phyloP scores from a whole-genome alignment of 2,113 vertebrate species.

The Cyphomyrus plagiostoma region DNA sequence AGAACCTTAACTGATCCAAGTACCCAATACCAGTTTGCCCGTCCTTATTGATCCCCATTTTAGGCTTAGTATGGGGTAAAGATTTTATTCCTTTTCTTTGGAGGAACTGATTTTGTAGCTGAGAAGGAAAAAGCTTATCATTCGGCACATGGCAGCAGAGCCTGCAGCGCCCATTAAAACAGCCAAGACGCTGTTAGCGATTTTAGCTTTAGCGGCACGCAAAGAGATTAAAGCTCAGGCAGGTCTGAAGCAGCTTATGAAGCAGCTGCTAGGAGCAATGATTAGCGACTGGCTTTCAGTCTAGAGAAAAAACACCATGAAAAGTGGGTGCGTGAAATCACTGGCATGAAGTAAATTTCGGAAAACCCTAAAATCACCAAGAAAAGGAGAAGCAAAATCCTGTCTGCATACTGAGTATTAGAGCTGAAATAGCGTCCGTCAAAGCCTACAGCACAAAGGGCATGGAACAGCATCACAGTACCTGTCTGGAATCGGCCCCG shows the following conservation, averaged over 20 bases:
- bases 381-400: neutral
- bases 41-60: neutral
- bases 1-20: neutral
- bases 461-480: constrained; percentile 31
- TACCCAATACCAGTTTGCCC: neutral
- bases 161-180: neutral
- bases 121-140: neutral
- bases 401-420: neutral
- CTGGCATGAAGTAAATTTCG: neutral
- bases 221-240: neutral
- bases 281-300: neutral
- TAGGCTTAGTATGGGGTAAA: neutral
- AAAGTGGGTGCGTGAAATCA: neutral
- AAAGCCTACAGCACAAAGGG: neutral
- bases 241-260: neutral
- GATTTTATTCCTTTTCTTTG: neutral
- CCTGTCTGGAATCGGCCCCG: constrained; percentile 95
- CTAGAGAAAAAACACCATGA: neutral
- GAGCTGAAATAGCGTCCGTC: neutral
- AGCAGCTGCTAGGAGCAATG: neutral
- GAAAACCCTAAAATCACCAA: neutral
- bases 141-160: neutral
- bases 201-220: neutral
- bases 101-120: neutral
- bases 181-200: neutral